Percentiles rank a stretch among this genome's conserved stretches.
phyloP scores from a whole-genome alignment of 1,140 invertebrate genomes.

The Cyclina sinensis region DNA sequence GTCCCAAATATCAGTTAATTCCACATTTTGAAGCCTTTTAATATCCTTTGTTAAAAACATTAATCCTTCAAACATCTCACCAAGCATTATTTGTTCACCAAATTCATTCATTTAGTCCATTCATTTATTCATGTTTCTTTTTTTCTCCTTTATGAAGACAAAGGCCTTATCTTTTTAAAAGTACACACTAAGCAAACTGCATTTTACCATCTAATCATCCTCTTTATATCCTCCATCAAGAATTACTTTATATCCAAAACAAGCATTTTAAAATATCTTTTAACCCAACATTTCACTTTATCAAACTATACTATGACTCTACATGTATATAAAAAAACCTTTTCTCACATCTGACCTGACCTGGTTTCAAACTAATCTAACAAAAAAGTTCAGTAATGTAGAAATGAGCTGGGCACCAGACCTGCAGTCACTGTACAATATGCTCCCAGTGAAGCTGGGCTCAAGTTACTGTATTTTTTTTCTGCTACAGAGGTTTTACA shows the following conservation, averaged over 20 bases:
- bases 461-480: neutral
- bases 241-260: neutral
- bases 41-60: too few species aligned
- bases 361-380: conserved; percentile 46
- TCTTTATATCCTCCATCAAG: neutral
- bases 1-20: too few species aligned
- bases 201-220: neutral
- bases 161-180: neutral
- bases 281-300: neutral
- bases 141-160: neutral
- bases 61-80: too few species aligned
- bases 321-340: conserved; percentile 23
- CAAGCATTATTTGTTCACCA: too few species aligned
- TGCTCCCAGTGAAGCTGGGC: neutral
- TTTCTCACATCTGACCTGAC: conserved; percentile 40
- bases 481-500: neutral
- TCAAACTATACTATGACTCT: conserved; percentile 1
- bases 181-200: neutral
- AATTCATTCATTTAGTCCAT: too few species aligned
- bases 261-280: neutral
- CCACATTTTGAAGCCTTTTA: too few species aligned
- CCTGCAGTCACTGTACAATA: neutral
- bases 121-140: too few species aligned
- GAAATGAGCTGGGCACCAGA: neutral
- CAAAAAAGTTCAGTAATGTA: conserved; percentile 32